phyloP scores from a whole-genome alignment of 1,140 invertebrate species.

The Pteromalus puparum region DNA sequence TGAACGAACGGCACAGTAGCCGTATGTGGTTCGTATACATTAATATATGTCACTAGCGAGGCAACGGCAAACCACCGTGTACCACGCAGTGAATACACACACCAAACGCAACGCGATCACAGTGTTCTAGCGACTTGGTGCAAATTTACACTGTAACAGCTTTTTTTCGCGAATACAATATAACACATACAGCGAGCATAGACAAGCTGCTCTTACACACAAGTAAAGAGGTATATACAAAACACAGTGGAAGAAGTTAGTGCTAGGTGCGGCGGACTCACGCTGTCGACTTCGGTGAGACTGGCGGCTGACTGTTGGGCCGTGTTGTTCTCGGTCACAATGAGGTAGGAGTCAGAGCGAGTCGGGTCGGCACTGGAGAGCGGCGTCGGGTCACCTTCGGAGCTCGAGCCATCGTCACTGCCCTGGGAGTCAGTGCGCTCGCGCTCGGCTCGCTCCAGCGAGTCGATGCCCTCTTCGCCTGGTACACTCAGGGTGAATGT shows the following conservation, averaged over 20 bases:
- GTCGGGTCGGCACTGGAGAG: conserved; percentile 62
- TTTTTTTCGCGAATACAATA: neutral
- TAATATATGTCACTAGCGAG: neutral
- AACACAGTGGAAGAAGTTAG: neutral
- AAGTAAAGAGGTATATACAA: neutral
- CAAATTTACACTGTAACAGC: neutral
- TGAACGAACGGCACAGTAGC: neutral
- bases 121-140: neutral
- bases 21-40: neutral
- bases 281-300: conserved; percentile 67
- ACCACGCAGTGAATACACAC: neutral
- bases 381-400: conserved; percentile 70
- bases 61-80: neutral
- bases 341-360: conserved; percentile 66
- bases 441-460: conserved; percentile 63
- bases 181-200: neutral
- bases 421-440: conserved; percentile 71
- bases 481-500: conserved; percentile 84
- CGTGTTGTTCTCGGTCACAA: conserved; percentile 69
- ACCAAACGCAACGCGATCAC: neutral
- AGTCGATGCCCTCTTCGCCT: conserved; percentile 65
- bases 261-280: conserved; percentile 52
- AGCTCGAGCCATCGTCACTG: conserved; percentile 74
- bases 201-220: neutral
- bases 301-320: conserved; percentile 47